phyloP scores from a whole-genome alignment of 2,797 vertebrate species.

The Periparus ater region DNA sequence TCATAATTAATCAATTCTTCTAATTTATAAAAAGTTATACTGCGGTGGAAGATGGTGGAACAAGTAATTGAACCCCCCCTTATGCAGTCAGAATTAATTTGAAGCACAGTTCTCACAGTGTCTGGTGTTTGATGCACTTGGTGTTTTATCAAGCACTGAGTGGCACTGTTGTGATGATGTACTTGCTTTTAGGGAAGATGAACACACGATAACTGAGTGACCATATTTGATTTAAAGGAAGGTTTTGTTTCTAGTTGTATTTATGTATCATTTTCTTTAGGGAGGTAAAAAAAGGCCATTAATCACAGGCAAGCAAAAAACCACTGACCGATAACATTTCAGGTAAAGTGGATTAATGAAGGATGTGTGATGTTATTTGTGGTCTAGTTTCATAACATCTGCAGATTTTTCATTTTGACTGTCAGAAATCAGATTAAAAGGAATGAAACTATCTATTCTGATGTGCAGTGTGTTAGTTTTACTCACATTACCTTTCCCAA shows the following conservation, averaged over 20 bases:
- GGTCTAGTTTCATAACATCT: neutral
- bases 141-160: neutral
- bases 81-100: neutral
- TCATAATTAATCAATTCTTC: neutral
- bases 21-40: neutral
- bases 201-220: accelerated
- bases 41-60: neutral
- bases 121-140: neutral
- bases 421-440: neutral
- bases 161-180: neutral
- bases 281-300: neutral
- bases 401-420: neutral
- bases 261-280: neutral
- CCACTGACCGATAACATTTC: accelerated
- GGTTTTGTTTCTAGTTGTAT: neutral
- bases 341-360: neutral
- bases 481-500: neutral
- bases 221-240: neutral
- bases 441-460: neutral
- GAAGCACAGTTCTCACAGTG: neutral
- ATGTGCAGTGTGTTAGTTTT: neutral
- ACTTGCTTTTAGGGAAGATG: neutral
- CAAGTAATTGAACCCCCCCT: neutral
- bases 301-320: neutral
- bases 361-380: neutral